Evolutionary conservation across 2,888 invertebrate genomes (phyloP).

Genomic region (Sarcophaga rosellei): DNA sequence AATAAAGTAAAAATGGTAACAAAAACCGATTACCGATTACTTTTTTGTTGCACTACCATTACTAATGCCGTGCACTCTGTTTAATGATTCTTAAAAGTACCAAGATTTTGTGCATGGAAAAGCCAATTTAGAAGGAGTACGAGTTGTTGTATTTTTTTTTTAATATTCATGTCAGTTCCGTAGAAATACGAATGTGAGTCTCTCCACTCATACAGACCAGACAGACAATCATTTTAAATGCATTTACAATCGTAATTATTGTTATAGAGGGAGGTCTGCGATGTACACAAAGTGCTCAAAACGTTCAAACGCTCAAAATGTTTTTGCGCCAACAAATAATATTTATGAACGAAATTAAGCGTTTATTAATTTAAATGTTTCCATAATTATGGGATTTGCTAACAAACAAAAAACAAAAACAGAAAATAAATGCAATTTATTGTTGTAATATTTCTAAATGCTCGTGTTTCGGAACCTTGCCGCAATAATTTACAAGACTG

Average conservation of each 20-base stretch:
- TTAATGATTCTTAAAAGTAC: background rate
- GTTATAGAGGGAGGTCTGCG: conserved; percentile 52
- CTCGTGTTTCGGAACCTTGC: background rate
- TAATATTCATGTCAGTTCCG: conserved; percentile 40
- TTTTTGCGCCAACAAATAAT: conserved; percentile 23
- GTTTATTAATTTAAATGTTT: conserved; percentile 60
- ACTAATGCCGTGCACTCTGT: background rate
- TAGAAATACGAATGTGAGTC: background rate
- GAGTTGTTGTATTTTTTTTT: conserved; percentile 25
- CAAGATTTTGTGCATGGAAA: conserved; percentile 48
- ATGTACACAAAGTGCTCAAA: background rate
- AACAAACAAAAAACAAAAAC: background rate
- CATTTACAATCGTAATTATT: conserved; percentile 40
- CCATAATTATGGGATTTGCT: conserved; percentile 28
- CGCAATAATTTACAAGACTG: no score
- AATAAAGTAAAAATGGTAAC: no score
- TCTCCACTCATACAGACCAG: conserved; percentile 14
- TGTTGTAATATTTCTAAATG: background rate
- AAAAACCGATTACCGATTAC: background rate
- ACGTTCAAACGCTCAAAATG: background rate
- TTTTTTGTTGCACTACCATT: background rate
- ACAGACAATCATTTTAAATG: conserved; percentile 34
- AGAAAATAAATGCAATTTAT: background rate
- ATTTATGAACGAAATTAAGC: conserved; percentile 44
- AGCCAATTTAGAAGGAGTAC: conserved; percentile 37